These are phyloP conservation scores for Etia nguti DNA, from an alignment of 2,113 vertebrate species.

Conservation along the genomic window DNA sequence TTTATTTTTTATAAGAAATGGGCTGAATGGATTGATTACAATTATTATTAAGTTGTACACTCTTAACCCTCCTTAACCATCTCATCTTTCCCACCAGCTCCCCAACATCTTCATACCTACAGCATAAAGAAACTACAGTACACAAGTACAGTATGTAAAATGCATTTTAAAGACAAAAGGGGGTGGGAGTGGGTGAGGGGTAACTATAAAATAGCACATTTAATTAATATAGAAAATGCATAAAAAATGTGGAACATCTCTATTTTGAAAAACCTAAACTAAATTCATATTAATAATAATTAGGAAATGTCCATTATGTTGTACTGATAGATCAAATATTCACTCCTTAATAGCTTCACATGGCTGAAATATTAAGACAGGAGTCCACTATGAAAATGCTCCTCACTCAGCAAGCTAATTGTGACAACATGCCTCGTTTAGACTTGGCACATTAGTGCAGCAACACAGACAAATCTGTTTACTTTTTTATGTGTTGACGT, in stretches of 20 bases:
- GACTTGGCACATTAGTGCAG: background rate
- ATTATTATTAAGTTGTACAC: background rate
- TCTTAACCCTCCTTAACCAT: background rate
- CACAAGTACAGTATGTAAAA: background rate
- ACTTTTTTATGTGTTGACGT: background rate
- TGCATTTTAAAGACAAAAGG: background rate
- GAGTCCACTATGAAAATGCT: background rate
- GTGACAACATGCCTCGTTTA: background rate
- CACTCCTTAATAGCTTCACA: background rate
- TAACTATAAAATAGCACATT: background rate
- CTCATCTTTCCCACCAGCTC: background rate
- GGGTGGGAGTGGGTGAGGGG: rapidly evolving
- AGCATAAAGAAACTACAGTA: background rate
- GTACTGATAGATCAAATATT: background rate
- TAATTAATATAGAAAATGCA: background rate
- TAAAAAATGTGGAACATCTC: background rate
- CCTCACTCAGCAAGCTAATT: background rate
- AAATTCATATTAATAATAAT: background rate
- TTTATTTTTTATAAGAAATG: background rate
- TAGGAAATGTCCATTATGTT: background rate
- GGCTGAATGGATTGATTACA: background rate
- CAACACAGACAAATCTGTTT: background rate
- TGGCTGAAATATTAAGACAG: background rate
- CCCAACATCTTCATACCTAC: background rate
- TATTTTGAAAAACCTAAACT: background rate